These are phyloP conservation scores for Cydia splendana DNA, from an alignment of 1,140 invertebrate genomes.

Conservation along the genomic window DNA sequence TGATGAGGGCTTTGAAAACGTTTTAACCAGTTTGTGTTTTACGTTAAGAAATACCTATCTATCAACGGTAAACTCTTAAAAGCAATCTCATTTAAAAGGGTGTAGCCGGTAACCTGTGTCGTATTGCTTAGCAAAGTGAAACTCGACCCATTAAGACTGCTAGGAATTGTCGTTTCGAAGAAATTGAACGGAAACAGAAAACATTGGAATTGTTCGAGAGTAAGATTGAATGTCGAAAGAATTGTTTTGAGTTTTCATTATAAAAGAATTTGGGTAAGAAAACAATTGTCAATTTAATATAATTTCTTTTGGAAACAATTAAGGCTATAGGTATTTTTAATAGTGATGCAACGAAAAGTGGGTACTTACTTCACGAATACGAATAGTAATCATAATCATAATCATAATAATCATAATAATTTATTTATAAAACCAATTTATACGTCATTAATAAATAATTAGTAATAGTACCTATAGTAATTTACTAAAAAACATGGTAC, in stretches of 20 bases:
- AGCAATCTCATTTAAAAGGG: slow-evolving; percentile 10
- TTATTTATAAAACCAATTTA: no score
- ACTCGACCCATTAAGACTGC: slow-evolving; percentile 23
- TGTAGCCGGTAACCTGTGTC: slow-evolving; percentile 14
- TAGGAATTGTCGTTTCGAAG: slow-evolving; percentile 26
- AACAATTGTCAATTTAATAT: slow-evolving; percentile 18
- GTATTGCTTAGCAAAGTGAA: slow-evolving; percentile 29
- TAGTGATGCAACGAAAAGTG: no score
- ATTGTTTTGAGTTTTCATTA: slow-evolving; percentile 30
- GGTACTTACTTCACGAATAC: no score
- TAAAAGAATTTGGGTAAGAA: not conserved
- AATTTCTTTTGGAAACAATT: not conserved
- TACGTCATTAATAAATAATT: no score
- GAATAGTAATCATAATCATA: no score
- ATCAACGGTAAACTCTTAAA: not conserved
- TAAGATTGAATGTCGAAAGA: slow-evolving; percentile 28
- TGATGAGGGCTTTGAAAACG: no score
- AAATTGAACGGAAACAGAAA: slow-evolving; percentile 33
- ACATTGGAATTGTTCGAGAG: slow-evolving; percentile 32
- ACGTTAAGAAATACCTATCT: not conserved
- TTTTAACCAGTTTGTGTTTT: not conserved
- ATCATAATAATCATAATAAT: no score
- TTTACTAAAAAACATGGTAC: no score
- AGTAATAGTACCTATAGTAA: no score
- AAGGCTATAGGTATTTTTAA: no score